Base-by-base conservation (phyloP, 1,140 invertebrate species). In the Drusus annulatus region DNA sequence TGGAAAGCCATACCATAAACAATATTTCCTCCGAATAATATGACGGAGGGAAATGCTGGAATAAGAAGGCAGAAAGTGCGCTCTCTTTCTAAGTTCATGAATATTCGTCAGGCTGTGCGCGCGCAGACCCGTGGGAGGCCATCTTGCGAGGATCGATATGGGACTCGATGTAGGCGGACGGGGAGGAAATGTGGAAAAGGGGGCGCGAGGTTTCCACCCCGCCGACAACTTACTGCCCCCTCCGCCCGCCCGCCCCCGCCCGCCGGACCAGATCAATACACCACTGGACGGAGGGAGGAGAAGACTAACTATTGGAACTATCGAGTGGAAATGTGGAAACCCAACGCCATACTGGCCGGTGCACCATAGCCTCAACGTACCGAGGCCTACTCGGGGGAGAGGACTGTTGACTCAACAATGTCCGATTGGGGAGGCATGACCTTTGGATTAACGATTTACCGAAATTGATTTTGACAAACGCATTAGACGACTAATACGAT, bases 251-350 rank as follows among this genome's bases (percentile, higher is more conserved):
- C n/a, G 13, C 8, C 74, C 15, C 73, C 58, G 50, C 63, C 79
- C 60, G 10, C 54, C 74, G n/a, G 23, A 58, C 45, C 60, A 63
- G 79, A 80, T 80, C 79, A 80, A 80, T 80, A 80, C 79, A n/a
- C 25, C 60, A 65, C 58, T 45, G 58, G n/a, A 36, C 54, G 58
- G 21, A 31, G 25, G 54, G 78, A 51, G 17, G 23, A 51, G 23
- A n/a, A 25, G 19, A 54, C 52, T 16, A 25, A 54, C 52, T 74
- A 74, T 74, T 21, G 69, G 69, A 74, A 74, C 52, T 74, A 54
- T 74, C 69, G 69, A 54, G 28, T 74, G 50, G 51, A 74, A 54
- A 74, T n/a, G 28, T 74, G 50, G 69, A 74, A 54, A 74, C n/a
- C 52, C 52, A 51, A 54, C 69, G 69, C 69, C 69, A 74, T 25